phyloP scores from a whole-genome alignment of 2,797 vertebrate genomes.

The Oceanodroma leucorhoa region DNA sequence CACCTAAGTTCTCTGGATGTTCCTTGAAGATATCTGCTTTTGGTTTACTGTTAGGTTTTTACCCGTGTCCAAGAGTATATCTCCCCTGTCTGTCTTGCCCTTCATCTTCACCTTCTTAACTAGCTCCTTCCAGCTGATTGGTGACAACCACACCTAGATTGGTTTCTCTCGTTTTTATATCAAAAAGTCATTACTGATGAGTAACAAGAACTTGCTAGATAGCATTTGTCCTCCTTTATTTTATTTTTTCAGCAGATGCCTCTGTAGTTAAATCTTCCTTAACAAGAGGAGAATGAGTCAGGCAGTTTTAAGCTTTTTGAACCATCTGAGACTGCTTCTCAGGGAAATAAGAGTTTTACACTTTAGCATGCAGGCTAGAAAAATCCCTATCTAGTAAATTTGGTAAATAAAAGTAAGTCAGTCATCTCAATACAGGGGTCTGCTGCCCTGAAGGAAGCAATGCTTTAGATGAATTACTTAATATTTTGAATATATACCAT shows the following conservation, averaged over 20 bases:
- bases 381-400: background rate
- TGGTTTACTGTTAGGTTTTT: background rate
- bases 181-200: background rate
- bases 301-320: background rate
- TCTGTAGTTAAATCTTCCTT: background rate
- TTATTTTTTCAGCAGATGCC: background rate
- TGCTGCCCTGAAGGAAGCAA: background rate
- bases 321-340: background rate
- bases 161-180: background rate
- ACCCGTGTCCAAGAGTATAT: background rate
- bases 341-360: background rate
- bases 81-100: background rate
- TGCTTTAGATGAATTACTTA: background rate
- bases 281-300: background rate
- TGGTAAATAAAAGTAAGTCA: background rate
- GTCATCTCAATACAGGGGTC: background rate
- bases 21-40: background rate
- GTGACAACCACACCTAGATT: background rate
- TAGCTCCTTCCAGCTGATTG: background rate
- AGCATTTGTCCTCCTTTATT: background rate
- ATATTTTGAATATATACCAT: background rate
- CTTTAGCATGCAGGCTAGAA: background rate
- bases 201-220: background rate
- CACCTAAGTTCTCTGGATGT: background rate
- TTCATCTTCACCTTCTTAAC: background rate